Base-by-base conservation (phyloP, 2,797 vertebrate genomes). In the Rhabdomys pumilio region DNA sequence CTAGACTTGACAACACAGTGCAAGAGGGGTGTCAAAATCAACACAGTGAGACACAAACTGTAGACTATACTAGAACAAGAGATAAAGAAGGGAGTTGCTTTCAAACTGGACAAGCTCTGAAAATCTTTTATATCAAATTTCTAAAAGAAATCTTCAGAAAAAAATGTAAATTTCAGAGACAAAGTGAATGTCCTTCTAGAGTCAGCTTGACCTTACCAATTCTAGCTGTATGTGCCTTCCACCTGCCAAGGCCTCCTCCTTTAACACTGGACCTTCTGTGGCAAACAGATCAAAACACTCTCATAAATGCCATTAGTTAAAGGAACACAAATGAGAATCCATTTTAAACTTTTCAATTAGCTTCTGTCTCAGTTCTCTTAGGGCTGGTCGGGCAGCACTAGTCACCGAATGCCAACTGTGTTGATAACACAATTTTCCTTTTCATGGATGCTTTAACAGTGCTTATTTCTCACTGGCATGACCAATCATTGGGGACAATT, bases 401-500 rank as follows among this genome's bases (percentile, higher is more conserved):
- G 79, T 89, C 94, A 87, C 29, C 61, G 61, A 86, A 65, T 69
- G 90, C 92, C 93, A 92, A 80, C 90, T 95, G 89, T 95, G 92
- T 97, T 97, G 94, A 89, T 89, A 96, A 92, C 86, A 95, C 95
- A 93, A 86, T 91, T 96, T 84, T 93, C 96, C 88, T 93, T 90
- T 77, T 94, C 91, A 90, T 29, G 44, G 93, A 93, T 84, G 73
- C 89, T 84, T 96, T 97, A 89, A 90, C 93, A 77, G 88, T 95
- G 59, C 86, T 97, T 95, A 96, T 82, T 97, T 97, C 95, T 97
- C 95, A 96, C 86, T 88, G 89, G 93, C 95, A 95, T 88, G 91
- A 91, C 95, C 96, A 96, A 95, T 97, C 95, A 96, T n/a, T 93
- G 93, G 94, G 96, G 96, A 97, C 93, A 97, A 98, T 91, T 98